A percentile compares a stretch with the other conserved stretches of the same genome.
Conservation (phyloP, 2,797 vertebrate genomes). For the Melanotaenia maccullochi region DNA sequence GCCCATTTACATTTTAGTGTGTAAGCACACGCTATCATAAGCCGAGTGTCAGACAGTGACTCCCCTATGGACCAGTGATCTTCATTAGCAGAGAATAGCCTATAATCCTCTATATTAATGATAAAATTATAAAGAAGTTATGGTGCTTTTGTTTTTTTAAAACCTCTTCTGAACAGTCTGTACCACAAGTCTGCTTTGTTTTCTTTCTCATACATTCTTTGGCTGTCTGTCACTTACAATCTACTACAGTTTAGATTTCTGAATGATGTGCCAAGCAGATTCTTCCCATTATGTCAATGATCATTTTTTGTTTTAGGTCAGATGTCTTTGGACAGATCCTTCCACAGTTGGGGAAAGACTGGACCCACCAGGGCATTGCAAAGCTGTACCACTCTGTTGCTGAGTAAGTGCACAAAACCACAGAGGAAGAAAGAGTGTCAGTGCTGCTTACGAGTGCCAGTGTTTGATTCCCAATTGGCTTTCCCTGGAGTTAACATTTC, state of each 20-base stretch:
- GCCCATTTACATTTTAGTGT: slow-evolving; percentile 79
- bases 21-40: slow-evolving; percentile 50
- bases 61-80: slow-evolving; percentile 38
- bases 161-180: slow-evolving; percentile 37
- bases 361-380: slow-evolving; percentile 98
- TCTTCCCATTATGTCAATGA: slow-evolving; percentile 19
- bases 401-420: slow-evolving; percentile 86
- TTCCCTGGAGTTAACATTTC: slow-evolving; percentile 42
- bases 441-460: slow-evolving; percentile 49
- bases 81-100: slow-evolving; percentile 71
- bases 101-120: slow-evolving; percentile 48
- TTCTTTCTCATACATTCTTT: not conserved
- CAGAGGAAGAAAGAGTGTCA: slow-evolving; percentile 40
- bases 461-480: slow-evolving; percentile 33
- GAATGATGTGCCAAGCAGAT: slow-evolving; percentile 7
- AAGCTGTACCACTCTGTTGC: slow-evolving; percentile 98
- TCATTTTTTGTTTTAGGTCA: slow-evolving; percentile 82
- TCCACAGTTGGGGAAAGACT: slow-evolving; percentile 98
- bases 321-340: slow-evolving; percentile 98
- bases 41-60: slow-evolving; percentile 33
- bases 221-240: slow-evolving; percentile 12
- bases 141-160: slow-evolving; percentile 19
- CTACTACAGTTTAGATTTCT: slow-evolving; percentile 2
- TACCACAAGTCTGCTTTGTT: slow-evolving; percentile 6
- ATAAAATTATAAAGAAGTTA: slow-evolving; percentile 41